A percentile compares a stretch with the other conserved stretches of the same genome.
Conservation (phyloP, 1,140 invertebrate genomes). For the Drosophila setifemur region DNA sequence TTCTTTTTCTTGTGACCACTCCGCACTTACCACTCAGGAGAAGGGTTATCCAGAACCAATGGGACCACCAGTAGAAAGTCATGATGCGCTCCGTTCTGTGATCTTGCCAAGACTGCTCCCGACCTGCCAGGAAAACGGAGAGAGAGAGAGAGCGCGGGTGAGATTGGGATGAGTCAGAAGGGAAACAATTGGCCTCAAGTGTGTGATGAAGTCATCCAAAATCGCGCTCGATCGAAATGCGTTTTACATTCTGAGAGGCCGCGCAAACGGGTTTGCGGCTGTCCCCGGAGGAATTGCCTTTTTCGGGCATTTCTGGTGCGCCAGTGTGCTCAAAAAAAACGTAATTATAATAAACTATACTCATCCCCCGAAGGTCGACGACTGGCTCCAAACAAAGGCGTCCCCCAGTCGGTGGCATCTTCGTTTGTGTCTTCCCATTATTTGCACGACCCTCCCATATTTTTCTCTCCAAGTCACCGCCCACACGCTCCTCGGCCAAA, state of each 20-base stretch:
- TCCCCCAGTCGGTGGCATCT: slow-evolving; percentile 9
- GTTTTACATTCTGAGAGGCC: slow-evolving; percentile 22
- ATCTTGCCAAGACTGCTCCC: slow-evolving; percentile 48
- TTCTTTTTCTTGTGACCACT: too few relatives aligned
- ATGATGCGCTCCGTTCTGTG: slow-evolving; percentile 83
- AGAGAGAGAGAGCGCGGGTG: slow-evolving; percentile 8
- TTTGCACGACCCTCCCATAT: slow-evolving; percentile 12
- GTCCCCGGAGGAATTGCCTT: slow-evolving; percentile 20
- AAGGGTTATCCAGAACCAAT: slow-evolving; percentile 88
- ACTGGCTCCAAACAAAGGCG: slow-evolving; percentile 13
- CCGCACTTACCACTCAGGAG: slow-evolving; percentile 57
- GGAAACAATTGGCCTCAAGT: slow-evolving; percentile 22
- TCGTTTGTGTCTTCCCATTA: background rate
- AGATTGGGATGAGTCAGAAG: slow-evolving; percentile 21
- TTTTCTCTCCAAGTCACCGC: background rate
- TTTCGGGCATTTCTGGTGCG: slow-evolving; percentile 27
- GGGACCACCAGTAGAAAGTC: slow-evolving; percentile 88
- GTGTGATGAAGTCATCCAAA: slow-evolving; percentile 39
- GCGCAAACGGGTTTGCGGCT: slow-evolving; percentile 24
- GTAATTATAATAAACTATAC: too few relatives aligned
- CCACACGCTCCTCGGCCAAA: slow-evolving; percentile 1
- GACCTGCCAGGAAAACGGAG: slow-evolving; percentile 21
- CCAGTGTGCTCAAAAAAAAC: background rate
- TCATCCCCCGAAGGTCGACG: slow-evolving; percentile 25
- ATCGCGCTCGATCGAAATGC: slow-evolving; percentile 22